Evolutionary conservation across 2,888 invertebrate species (phyloP).

Genomic region (Ferdinandea cuprea): DNA sequence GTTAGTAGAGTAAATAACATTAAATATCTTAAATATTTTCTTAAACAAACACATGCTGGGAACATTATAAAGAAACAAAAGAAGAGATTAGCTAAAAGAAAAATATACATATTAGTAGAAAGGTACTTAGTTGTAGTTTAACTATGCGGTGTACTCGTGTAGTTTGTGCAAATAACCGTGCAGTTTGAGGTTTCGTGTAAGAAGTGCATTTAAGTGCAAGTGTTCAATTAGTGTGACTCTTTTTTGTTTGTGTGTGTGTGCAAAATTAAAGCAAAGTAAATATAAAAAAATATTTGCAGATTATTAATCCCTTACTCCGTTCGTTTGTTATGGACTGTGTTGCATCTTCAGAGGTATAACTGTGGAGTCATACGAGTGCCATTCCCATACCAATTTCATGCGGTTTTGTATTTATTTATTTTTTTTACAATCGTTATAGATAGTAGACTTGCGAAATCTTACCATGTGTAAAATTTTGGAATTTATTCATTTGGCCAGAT

Average conservation of each 20-base stretch:
- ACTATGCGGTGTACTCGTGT: constrained; percentile 5
- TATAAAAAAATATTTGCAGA: neutral
- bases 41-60: constrained; percentile 47
- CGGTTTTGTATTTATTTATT: neutral
- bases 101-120: constrained; percentile 9
- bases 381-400: constrained; percentile 28
- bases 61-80: constrained; percentile 6
- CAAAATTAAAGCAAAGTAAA: constrained; percentile 7
- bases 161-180: neutral
- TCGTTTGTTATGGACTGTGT: neutral
- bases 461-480: constrained; percentile 39
- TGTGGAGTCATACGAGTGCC: constrained; percentile 8
- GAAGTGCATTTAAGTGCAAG: constrained; percentile 21
- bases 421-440: neutral
- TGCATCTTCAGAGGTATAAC: constrained; percentile 1
- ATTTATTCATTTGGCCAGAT: constrained; percentile 44
- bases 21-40: constrained; percentile 2
- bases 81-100: constrained; percentile 24
- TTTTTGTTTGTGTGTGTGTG: constrained; percentile 3
- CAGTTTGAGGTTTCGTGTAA: constrained; percentile 9
- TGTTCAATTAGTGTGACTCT: neutral
- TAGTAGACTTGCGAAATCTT: constrained; percentile 28
- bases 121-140: constrained; percentile 4
- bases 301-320: constrained; percentile 9
- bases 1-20: constrained; percentile 21